phyloP scores from a whole-genome alignment of 2,113 vertebrate genomes.

The Patagioenas fasciata region DNA sequence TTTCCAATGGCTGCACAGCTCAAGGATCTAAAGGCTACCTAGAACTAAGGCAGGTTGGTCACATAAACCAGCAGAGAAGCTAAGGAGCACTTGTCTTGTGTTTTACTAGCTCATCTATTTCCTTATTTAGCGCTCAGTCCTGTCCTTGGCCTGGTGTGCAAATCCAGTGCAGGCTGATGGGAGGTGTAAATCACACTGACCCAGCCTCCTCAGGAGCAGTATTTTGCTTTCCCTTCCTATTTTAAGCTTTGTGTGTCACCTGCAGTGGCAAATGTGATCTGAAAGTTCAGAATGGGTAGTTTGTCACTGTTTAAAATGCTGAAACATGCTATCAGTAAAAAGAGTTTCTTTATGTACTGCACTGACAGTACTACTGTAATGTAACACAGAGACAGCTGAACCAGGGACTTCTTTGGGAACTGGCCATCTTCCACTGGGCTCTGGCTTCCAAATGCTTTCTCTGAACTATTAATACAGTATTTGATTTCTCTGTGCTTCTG shows the following conservation, averaged over 20 bases:
- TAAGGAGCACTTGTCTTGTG: background rate
- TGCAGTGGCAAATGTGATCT: background rate
- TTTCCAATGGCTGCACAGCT: background rate
- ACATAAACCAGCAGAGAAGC: background rate
- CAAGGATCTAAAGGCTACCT: background rate
- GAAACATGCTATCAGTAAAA: background rate
- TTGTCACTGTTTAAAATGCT: background rate
- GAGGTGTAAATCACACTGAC: conserved; percentile 40
- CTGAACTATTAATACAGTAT: conserved; percentile 50
- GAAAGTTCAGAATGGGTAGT: background rate
- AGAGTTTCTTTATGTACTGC: background rate
- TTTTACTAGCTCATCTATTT: conserved; percentile 41
- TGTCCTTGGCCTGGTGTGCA: background rate
- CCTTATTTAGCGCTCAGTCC: conserved; percentile 36
- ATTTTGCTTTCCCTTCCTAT: conserved; percentile 41
- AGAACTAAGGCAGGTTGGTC: background rate
- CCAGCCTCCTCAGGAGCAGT: background rate
- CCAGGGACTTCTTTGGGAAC: background rate
- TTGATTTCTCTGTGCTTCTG: conserved; percentile 45
- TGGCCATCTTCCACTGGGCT: conserved; percentile 1
- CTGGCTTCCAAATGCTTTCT: conserved; percentile 26
- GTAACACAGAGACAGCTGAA: background rate
- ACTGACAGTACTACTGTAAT: background rate
- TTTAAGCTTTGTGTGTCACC: conserved; percentile 35
- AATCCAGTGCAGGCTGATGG: background rate